Percentiles rank a stretch among this genome's conserved stretches.
Conservation (phyloP, 2,113 vertebrate species). For the Delphinapterus leucas region DNA sequence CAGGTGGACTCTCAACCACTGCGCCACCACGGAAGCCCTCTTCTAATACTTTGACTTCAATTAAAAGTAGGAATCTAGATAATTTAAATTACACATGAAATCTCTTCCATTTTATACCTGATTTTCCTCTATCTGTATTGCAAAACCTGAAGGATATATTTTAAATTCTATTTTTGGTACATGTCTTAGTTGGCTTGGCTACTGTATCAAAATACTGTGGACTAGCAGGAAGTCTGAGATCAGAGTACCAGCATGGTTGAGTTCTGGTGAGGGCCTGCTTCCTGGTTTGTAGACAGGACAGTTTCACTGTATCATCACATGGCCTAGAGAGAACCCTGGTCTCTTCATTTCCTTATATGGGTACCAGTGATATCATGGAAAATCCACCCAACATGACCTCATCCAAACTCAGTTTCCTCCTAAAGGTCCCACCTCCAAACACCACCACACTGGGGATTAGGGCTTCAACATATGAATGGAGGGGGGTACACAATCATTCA, state of each 20-base stretch:
- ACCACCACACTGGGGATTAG: background rate
- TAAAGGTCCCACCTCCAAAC: background rate
- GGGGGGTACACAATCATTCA: background rate
- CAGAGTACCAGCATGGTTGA: background rate
- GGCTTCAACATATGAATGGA: background rate
- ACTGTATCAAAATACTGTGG: background rate
- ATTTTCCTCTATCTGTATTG: background rate
- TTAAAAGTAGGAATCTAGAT: background rate
- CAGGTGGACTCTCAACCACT: too few species aligned
- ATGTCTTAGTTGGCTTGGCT: background rate
- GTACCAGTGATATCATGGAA: background rate
- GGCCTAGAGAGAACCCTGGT: background rate
- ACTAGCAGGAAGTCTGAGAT: background rate
- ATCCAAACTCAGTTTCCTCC: background rate
- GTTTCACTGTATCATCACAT: background rate
- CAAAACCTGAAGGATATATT: background rate
- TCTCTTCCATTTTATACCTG: background rate
- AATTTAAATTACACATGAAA: background rate
- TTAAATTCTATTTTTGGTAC: background rate
- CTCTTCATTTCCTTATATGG: background rate
- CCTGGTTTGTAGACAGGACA: background rate
- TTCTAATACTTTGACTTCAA: background rate
- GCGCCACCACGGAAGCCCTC: too few species aligned
- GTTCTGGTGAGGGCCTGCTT: background rate
- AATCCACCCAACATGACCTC: background rate